phyloP scores from a whole-genome alignment of 2,797 vertebrate species.

The Scomberomorus guttatus region DNA sequence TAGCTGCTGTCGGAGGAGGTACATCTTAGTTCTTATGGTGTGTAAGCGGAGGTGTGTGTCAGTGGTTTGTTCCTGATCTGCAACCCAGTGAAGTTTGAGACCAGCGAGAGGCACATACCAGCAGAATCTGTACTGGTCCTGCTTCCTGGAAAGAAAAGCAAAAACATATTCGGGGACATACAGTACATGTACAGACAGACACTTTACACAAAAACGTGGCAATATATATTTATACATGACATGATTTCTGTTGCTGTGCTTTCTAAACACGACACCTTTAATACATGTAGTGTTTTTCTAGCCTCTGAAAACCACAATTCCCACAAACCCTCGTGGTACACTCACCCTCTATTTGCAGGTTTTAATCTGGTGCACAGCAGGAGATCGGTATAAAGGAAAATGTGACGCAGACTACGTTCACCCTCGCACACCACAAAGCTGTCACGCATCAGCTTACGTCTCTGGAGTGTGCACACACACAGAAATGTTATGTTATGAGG shows the following conservation, averaged over 20 bases:
- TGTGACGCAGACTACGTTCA: constrained; percentile 80
- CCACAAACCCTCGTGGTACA: background rate
- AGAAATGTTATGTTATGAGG: background rate
- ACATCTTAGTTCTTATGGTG: constrained; percentile 79
- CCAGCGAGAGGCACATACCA: constrained; percentile 85
- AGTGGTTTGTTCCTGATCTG: constrained; percentile 54
- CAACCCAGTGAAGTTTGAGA: constrained; percentile 75
- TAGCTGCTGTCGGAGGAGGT: constrained; percentile 76
- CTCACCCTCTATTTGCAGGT: constrained; percentile 77
- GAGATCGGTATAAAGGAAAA: constrained; percentile 88
- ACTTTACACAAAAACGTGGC: too few relatives aligned
- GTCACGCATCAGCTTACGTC: constrained; percentile 84
- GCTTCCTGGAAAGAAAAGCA: constrained; percentile 75
- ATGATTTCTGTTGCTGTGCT: background rate
- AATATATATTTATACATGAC: background rate
- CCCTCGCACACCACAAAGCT: constrained; percentile 85
- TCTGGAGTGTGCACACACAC: constrained; percentile 60
- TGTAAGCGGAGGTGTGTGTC: constrained; percentile 76
- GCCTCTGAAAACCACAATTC: constrained; percentile 1
- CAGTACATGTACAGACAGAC: background rate
- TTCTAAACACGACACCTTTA: background rate
- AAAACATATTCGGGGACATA: background rate
- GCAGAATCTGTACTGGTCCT: constrained; percentile 83
- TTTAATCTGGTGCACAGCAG: constrained; percentile 85
- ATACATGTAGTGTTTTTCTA: background rate